Conservation (phyloP, 2,797 vertebrate genomes). For the Squalus acanthias region DNA sequence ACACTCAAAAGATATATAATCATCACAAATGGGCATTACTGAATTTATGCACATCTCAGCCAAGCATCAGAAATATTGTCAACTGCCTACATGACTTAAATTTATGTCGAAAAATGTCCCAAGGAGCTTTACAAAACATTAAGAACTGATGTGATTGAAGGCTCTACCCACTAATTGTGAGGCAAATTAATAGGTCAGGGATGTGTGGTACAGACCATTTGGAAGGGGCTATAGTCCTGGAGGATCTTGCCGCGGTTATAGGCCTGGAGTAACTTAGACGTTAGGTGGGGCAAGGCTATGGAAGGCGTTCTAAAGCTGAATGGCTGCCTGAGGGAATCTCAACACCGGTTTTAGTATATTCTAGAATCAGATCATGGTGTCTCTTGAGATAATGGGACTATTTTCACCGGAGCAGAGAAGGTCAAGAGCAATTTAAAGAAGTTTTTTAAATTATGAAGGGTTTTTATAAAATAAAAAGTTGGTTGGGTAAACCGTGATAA, state of each 20-base stretch:
- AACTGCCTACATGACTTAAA: neutral
- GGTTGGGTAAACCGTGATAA: neutral
- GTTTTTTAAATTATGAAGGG: neutral
- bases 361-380: neutral
- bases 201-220: neutral
- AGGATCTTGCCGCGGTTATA: neutral
- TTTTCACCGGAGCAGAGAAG: neutral
- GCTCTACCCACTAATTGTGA: neutral
- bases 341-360: neutral
- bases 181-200: neutral
- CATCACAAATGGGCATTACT: neutral
- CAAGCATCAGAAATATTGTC: neutral
- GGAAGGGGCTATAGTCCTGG: neutral
- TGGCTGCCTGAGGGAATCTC: neutral
- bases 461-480: neutral
- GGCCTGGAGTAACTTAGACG: neutral
- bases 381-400: neutral
- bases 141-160: neutral
- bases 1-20: neutral
- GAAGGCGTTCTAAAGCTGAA: neutral
- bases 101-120: neutral
- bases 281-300: neutral
- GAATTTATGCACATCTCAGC: neutral
- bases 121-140: neutral
- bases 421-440: neutral